phyloP scores from a whole-genome alignment of 2,888 invertebrate species.

The Eurytoma adleriae region DNA sequence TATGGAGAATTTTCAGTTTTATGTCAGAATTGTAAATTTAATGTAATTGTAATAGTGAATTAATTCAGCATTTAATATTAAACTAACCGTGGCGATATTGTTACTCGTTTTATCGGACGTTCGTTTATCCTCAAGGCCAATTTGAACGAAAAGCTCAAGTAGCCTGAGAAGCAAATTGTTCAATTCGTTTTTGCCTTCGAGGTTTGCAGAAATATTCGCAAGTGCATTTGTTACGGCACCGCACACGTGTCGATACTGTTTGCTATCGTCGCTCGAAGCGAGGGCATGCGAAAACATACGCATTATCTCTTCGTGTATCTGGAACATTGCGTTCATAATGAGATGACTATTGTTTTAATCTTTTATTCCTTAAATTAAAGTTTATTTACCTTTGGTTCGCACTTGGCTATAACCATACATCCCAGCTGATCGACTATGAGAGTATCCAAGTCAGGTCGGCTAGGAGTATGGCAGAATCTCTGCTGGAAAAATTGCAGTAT shows the following conservation, averaged over 20 bases:
- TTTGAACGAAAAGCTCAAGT: conserved; percentile 97
- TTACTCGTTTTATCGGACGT: conserved; percentile 91
- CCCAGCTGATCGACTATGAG: conserved; percentile 98
- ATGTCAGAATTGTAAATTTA: not conserved
- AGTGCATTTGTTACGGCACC: conserved; percentile 97
- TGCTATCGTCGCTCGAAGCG: conserved; percentile 78
- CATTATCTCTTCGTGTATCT: conserved; percentile 96
- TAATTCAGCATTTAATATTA: not conserved
- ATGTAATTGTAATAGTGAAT: not conserved
- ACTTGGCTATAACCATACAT: conserved; percentile 97
- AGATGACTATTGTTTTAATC: not conserved
- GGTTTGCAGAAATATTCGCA: conserved; percentile 96
- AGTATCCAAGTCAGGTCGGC: conserved; percentile 86
- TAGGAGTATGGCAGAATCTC: conserved; percentile 94
- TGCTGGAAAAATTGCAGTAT: conserved; percentile 98
- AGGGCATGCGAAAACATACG: conserved; percentile 97
- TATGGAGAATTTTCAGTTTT: conserved; percentile 72
- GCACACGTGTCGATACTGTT: conserved; percentile 87
- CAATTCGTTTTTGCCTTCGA: conserved; percentile 91
- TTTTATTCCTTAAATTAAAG: conserved; percentile 64
- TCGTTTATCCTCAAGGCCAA: conserved; percentile 97
- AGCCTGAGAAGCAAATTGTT: conserved; percentile 91
- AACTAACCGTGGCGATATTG: conserved; percentile 76
- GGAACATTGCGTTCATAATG: conserved; percentile 38
- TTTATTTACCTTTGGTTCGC: conserved; percentile 81